Base-by-base conservation (phyloP, 2,113 vertebrate genomes). In the Aegotheles bennettii region DNA sequence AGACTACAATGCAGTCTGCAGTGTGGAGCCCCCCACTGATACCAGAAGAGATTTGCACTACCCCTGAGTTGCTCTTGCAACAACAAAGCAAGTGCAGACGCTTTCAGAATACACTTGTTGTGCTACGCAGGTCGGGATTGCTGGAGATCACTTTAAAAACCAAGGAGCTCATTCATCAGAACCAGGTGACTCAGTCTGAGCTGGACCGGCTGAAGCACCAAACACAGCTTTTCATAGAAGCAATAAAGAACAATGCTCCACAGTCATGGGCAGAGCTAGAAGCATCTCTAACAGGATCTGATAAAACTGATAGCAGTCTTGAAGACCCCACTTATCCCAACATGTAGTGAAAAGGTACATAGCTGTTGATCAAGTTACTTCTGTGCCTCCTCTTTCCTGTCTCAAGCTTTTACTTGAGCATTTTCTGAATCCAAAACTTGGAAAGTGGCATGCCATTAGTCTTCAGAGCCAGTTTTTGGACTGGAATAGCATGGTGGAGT, bases 121-220 rank as follows among this genome's bases (percentile, higher is more conserved):
- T 99, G 74, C 98, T 99, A 3, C 98, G 97, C 87, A 98, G 97
- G 54, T 99, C 98, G 0, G 99, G 99, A 3, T 88, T 99, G 96
- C 98, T 99, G 93, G 98, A 98, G 60, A 99, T 99, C 95, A 99
- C 99, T 36, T 95, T 99, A 96, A 99, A 99, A 94, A 99, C 98
- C n/a, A 99, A 99, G 98, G 99, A 99, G 95, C 94, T 99, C 81
- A 99, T 99, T 82, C 98, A 98, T 76, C 98, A 99, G 93, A 99
- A 99, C 95, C 98, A 98, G 63, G 98, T 98, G 81, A 99, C 98
- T 7, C 99, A 99, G 93, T 88, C 97, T 2, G 98, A 99, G 93
- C 97, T 99, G 84, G 98, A 98, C 94, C 98, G 97, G 61, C 98
- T 99, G 21, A 98, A 98, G 93, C 98, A 98, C 96, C 99, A 99